phyloP scores from a whole-genome alignment of 2,113 vertebrate species.

The Chlorodrepanis virens region DNA sequence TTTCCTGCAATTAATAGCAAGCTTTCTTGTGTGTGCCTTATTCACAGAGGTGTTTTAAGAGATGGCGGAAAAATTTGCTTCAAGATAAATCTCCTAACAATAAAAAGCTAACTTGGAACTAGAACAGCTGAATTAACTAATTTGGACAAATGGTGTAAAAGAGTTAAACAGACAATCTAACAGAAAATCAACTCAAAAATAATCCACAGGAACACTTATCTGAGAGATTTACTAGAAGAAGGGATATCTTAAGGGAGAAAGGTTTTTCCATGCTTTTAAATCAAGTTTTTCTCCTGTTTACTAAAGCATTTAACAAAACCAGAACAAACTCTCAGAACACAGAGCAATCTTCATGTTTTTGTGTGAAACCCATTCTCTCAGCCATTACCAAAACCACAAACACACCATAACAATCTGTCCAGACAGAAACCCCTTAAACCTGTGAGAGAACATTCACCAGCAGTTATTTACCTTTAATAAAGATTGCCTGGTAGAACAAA shows the following conservation, averaged over 20 bases:
- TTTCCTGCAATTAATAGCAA: neutral
- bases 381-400: neutral
- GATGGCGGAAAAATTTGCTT: neutral
- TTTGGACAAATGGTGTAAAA: neutral
- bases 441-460: neutral
- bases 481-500: neutral
- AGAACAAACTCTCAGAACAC: neutral
- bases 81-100: neutral
- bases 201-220: neutral
- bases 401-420: rapidly evolving
- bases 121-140: neutral
- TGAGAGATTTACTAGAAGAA: neutral
- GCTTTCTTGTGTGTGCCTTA: neutral
- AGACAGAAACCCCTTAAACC: neutral
- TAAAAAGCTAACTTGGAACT: neutral
- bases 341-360: neutral
- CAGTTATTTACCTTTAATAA: neutral
- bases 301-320: neutral
- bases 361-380: neutral
- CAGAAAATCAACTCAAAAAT: neutral
- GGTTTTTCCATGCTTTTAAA: neutral
- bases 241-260: neutral
- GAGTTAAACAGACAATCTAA: neutral
- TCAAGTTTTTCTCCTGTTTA: neutral
- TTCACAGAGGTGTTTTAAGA: neutral